phyloP scores from a whole-genome alignment of 2,888 invertebrate genomes.

The Yponomeuta cagnagella region DNA sequence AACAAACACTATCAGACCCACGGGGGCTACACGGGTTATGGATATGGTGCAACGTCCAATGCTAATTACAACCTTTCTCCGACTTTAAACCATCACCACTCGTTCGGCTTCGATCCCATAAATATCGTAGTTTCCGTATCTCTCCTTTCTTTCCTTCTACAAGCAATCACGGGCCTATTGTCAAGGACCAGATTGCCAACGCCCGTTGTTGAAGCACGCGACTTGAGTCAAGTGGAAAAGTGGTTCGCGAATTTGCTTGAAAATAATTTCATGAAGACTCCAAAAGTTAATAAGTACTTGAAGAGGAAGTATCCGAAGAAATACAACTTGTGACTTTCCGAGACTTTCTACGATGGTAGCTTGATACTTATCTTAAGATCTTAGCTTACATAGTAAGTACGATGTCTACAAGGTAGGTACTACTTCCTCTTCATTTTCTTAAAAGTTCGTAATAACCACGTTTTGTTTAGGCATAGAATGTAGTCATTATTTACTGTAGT shows the following conservation, averaged over 20 bases:
- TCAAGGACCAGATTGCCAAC: constrained; percentile 53
- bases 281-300: constrained; percentile 14
- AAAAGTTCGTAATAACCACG: too few relatives aligned
- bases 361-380: too few relatives aligned
- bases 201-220: constrained; percentile 55
- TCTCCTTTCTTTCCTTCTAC: constrained; percentile 59
- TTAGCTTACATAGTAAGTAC: too few relatives aligned
- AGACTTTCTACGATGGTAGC: neutral
- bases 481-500: neutral
- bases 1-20: constrained; percentile 43
- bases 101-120: constrained; percentile 69
- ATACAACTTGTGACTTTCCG: constrained; percentile 9
- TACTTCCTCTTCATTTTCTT: too few relatives aligned
- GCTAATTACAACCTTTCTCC: neutral
- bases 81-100: constrained; percentile 63
- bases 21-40: constrained; percentile 29
- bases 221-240: constrained; percentile 37
- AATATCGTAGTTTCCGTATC: constrained; percentile 69
- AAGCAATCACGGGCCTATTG: constrained; percentile 62
- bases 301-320: constrained; percentile 18
- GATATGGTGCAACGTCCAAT: constrained; percentile 4
- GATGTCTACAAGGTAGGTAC: too few relatives aligned
- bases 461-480: too few relatives aligned
- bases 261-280: constrained; percentile 22
- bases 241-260: constrained; percentile 47